These are phyloP conservation scores for Dicrostonyx torquatus DNA, from an alignment of 2,797 vertebrate genomes.

Conservation along the genomic window DNA sequence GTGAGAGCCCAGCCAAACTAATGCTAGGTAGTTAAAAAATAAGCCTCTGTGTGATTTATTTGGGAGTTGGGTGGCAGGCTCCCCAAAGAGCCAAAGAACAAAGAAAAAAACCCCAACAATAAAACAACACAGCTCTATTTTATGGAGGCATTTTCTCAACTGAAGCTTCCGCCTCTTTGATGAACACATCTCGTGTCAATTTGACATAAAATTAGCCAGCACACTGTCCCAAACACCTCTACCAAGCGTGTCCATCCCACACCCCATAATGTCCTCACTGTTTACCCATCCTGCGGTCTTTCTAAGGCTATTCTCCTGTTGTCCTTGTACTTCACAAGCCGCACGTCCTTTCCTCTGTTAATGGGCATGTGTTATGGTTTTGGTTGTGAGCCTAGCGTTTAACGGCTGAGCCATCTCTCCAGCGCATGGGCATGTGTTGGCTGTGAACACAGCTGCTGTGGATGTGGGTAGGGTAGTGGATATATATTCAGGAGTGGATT, in stretches of 20 bases:
- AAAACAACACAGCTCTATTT: not conserved
- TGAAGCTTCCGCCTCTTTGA: not conserved
- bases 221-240: not conserved
- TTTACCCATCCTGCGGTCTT: not conserved
- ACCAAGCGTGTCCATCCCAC: not conserved
- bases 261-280: not conserved
- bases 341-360: not conserved
- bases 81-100: too few species aligned
- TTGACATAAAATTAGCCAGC: not conserved
- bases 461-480: not conserved
- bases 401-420: too few species aligned
- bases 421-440: too few species aligned
- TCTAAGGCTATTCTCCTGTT: not conserved
- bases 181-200: not conserved
- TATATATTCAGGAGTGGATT: not conserved
- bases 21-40: too few species aligned
- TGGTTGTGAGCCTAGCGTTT: too few species aligned
- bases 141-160: not conserved
- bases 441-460: not conserved
- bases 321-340: not conserved
- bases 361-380: not conserved
- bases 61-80: too few species aligned
- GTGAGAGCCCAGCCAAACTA: too few species aligned
- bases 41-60: too few species aligned
- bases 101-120: too few species aligned